Evolutionary conservation across 2,888 invertebrate genomes (phyloP).

Genomic region (Aphelenchoides bicaudatus): DNA sequence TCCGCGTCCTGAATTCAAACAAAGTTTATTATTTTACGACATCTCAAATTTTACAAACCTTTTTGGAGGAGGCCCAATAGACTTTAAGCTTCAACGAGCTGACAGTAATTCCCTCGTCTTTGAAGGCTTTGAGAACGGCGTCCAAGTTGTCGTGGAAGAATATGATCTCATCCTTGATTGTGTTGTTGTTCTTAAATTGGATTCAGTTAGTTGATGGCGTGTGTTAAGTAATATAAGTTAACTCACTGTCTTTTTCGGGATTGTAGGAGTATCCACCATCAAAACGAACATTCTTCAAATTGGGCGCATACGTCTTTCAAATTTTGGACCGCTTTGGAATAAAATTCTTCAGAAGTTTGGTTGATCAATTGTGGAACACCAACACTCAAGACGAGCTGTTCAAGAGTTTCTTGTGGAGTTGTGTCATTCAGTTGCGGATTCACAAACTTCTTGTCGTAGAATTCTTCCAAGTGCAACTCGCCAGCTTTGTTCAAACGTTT

Average conservation of each 20-base stretch:
- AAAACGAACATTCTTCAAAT: constrained; percentile 7
- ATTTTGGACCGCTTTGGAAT: not conserved
- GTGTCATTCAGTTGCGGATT: constrained; percentile 3
- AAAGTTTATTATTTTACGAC: not conserved
- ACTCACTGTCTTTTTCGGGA: not conserved
- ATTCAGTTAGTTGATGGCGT: constrained; percentile 9
- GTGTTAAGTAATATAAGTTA: not conserved
- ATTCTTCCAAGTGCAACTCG: constrained; percentile 7
- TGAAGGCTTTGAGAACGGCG: not conserved
- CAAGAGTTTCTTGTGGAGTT: not conserved
- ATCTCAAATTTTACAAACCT: not conserved
- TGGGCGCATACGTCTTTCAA: constrained; percentile 4
- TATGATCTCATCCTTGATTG: no score
- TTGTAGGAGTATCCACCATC: constrained; percentile 7
- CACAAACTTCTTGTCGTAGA: constrained; percentile 4
- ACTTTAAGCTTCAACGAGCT: constrained; percentile 2
- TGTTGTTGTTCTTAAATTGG: no score
- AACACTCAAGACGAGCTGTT: constrained; percentile 3
- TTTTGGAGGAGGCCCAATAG: not conserved
- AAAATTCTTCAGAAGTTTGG: constrained; percentile 4
- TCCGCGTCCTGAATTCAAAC: constrained; percentile 5
- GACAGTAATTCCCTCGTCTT: not conserved
- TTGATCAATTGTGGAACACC: constrained; percentile 2
- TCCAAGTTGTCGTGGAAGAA: no score
- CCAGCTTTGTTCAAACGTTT: constrained; percentile 2